Evolutionary conservation across 2,113 vertebrate species (phyloP).

Genomic region (Thermophis baileyi): DNA sequence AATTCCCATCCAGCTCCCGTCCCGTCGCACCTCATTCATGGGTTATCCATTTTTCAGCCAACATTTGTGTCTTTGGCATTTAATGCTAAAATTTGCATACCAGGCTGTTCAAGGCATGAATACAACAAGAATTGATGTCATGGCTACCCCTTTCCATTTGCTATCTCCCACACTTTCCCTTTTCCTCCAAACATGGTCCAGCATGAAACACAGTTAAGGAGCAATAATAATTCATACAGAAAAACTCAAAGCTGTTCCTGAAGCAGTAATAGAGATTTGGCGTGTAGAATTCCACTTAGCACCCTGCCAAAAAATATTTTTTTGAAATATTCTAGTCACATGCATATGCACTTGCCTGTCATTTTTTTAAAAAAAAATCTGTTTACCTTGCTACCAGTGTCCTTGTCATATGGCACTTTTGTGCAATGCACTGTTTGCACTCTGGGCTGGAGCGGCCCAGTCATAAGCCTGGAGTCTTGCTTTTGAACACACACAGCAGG

Average conservation of each 20-base stretch:
- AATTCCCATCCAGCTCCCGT: neutral
- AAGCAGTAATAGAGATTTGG: neutral
- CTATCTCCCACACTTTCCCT: neutral
- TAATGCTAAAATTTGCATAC: neutral
- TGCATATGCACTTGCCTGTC: neutral
- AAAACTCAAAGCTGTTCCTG: neutral
- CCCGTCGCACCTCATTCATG: neutral
- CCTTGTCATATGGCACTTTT: neutral
- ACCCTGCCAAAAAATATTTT: neutral
- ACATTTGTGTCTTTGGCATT: neutral
- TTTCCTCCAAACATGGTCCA: neutral
- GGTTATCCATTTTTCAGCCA: neutral
- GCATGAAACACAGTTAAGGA: neutral
- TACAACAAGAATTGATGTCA: neutral
- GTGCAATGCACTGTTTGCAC: neutral
- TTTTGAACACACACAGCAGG: neutral
- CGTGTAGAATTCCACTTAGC: neutral
- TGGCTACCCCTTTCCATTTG: neutral
- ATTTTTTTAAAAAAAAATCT: neutral
- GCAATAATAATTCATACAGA: neutral
- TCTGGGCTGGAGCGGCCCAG: neutral
- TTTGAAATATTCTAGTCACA: neutral
- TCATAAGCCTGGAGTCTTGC: neutral
- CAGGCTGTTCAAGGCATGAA: neutral
- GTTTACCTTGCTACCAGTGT: neutral